Evolutionary conservation across 2,797 vertebrate genomes (phyloP).

Genomic region (Enteromius treurensis): DNA sequence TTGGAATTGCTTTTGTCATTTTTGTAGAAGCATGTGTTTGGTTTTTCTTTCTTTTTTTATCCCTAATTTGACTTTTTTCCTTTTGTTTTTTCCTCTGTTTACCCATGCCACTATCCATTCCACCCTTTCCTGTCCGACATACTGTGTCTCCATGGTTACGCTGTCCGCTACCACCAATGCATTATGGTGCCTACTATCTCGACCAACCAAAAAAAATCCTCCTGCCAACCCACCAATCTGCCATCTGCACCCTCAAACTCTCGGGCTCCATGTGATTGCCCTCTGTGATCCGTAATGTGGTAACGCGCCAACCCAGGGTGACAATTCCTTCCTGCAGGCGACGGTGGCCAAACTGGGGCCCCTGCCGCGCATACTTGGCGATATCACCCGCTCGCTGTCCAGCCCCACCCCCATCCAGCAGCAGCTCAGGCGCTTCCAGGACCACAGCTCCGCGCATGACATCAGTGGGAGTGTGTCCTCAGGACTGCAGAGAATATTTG

Average conservation of each 20-base stretch:
- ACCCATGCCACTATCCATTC: slow-evolving; percentile 74
- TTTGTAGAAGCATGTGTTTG: slow-evolving; percentile 84
- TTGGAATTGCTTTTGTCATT: slow-evolving; percentile 79
- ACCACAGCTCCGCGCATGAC: slow-evolving; percentile 87
- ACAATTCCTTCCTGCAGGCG: slow-evolving; percentile 99
- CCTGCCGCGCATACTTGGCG: slow-evolving; percentile 91
- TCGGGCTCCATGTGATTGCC: slow-evolving; percentile 43
- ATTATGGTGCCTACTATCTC: slow-evolving; percentile 83
- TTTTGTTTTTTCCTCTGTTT: slow-evolving; percentile 86
- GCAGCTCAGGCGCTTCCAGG: slow-evolving; percentile 85
- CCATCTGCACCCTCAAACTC: slow-evolving; percentile 52
- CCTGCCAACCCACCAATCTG: slow-evolving; percentile 69
- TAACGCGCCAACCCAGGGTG: slow-evolving; percentile 88
- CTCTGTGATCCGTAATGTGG: slow-evolving; percentile 60
- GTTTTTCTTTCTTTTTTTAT: slow-evolving; percentile 69
- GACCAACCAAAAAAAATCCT: slow-evolving; percentile 72
- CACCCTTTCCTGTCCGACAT: slow-evolving; percentile 60
- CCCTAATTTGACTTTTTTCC: slow-evolving; percentile 82
- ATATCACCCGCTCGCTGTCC: slow-evolving; percentile 88
- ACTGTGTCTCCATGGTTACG: slow-evolving; percentile 80
- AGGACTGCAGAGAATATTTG: slow-evolving; percentile 92
- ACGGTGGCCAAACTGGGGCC: slow-evolving; percentile 94
- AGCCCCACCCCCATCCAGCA: slow-evolving; percentile 86
- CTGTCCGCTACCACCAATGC: slow-evolving; percentile 85
- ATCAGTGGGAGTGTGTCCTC: slow-evolving; percentile 91